A percentile compares a stretch with the other conserved stretches of the same genome.
Evolutionary conservation across 2,797 vertebrate genomes (phyloP).

Genomic region (Euphonia xanthogaster): DNA sequence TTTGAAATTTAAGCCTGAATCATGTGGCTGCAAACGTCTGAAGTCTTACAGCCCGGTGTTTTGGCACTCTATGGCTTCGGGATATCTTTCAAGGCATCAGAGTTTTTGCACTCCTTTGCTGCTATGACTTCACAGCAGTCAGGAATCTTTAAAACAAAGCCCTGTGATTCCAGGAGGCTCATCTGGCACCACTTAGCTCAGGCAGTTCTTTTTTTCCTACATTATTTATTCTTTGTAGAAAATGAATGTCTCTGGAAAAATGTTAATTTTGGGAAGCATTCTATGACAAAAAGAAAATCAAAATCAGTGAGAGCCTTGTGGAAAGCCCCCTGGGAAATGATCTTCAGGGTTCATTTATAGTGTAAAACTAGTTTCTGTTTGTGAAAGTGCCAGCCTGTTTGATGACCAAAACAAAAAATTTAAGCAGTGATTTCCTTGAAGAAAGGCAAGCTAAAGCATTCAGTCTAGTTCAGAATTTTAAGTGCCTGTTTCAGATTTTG

Average conservation of each 20-base stretch:
- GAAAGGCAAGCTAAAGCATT: neutral
- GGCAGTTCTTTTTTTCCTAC: slow-evolving; percentile 13
- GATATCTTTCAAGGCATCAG: slow-evolving; percentile 19
- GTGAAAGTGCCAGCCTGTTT: slow-evolving; percentile 18
- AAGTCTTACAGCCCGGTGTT: slow-evolving; percentile 18
- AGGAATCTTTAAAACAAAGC: slow-evolving; percentile 62
- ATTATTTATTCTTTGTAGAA: slow-evolving; percentile 56
- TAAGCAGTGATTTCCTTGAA: slow-evolving; percentile 35
- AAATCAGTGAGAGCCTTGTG: slow-evolving; percentile 13
- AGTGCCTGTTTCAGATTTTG: neutral
- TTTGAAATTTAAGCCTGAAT: slow-evolving; percentile 61
- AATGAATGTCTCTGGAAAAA: slow-evolving; percentile 64
- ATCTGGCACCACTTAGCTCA: slow-evolving; percentile 65
- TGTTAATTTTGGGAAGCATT: slow-evolving; percentile 56
- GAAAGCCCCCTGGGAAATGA: slow-evolving; percentile 9
- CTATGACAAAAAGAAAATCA: slow-evolving; percentile 54
- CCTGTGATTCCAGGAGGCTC: slow-evolving; percentile 39
- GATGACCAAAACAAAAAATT: neutral
- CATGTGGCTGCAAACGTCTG: slow-evolving; percentile 21
- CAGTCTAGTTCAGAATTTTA: neutral
- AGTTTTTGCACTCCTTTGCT: slow-evolving; percentile 37
- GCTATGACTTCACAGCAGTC: slow-evolving; percentile 41
- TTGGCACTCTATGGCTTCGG: slow-evolving; percentile 14
- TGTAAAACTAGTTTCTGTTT: slow-evolving; percentile 36
- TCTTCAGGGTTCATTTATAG: slow-evolving; percentile 24